Conservation (phyloP, 2,113 vertebrate genomes). For the Gallinago jamesoni region DNA sequence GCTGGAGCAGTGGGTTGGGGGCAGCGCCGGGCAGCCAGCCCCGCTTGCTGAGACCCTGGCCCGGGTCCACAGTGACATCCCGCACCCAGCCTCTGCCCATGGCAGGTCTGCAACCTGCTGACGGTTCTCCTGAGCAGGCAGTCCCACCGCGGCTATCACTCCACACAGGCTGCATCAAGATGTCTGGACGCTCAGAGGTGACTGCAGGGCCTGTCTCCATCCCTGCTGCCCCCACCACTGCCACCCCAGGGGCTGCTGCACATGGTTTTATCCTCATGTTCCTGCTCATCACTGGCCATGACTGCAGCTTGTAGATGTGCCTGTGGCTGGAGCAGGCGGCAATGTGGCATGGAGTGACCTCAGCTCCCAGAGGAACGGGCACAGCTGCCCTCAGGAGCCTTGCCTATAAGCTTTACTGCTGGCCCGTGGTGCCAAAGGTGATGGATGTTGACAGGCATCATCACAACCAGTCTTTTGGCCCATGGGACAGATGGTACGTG, state of each 20-base stretch:
- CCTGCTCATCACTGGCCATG: neutral
- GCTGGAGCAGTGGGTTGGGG: neutral
- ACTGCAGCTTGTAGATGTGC: neutral
- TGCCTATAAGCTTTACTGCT: neutral
- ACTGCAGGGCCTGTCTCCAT: neutral
- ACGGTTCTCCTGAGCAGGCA: neutral
- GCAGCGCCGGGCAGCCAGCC: neutral
- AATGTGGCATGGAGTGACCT: neutral
- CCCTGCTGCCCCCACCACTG: neutral
- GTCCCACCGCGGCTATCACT: neutral
- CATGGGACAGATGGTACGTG: neutral
- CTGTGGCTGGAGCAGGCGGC: neutral
- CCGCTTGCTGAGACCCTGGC: neutral
- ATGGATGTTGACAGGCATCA: neutral
- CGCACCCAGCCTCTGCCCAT: neutral
- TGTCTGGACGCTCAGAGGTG: rapidly evolving
- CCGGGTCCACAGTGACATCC: rapidly evolving
- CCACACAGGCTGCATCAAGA: neutral
- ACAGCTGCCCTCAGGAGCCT: neutral
- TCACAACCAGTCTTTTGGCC: neutral
- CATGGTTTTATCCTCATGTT: neutral
- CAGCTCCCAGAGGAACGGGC: neutral
- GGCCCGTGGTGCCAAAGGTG: neutral
- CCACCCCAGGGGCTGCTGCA: neutral
- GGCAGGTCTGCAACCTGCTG: neutral